A percentile compares a stretch with the other conserved stretches of the same genome.
Evolutionary conservation across 2,113 vertebrate genomes (phyloP).

Genomic region (Columbina picui): DNA sequence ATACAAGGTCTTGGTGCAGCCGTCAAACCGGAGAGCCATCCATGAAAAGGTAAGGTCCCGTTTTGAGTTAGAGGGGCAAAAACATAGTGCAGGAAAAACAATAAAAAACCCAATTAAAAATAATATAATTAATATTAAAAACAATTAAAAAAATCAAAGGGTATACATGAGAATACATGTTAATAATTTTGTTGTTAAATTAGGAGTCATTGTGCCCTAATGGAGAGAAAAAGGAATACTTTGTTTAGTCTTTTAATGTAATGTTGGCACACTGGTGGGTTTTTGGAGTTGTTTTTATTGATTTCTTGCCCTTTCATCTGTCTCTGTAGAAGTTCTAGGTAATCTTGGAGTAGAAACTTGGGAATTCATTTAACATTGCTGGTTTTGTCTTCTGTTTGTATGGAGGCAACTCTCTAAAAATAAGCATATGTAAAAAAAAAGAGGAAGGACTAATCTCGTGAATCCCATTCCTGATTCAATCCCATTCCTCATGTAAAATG

Average conservation of each 20-base stretch:
- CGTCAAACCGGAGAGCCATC: slow-evolving; percentile 92
- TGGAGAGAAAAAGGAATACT: neutral
- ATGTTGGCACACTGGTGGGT: neutral
- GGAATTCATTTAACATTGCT: neutral
- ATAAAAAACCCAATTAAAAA: too few species aligned
- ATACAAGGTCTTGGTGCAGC: slow-evolving; percentile 93
- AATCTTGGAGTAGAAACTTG: neutral
- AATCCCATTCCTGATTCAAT: neutral
- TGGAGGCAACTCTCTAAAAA: neutral
- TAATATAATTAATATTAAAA: too few species aligned
- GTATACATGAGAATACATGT: neutral
- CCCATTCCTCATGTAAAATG: neutral
- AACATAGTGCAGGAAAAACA: neutral
- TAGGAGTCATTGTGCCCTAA: neutral
- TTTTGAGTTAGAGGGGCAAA: neutral
- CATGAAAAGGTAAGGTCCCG: slow-evolving; percentile 86
- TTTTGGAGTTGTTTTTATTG: neutral
- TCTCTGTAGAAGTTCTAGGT: neutral
- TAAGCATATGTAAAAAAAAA: neutral
- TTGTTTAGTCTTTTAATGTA: neutral
- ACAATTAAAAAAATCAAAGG: neutral
- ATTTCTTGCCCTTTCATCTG: neutral
- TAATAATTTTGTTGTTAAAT: neutral
- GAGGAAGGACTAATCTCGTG: neutral
- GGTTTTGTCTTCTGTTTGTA: neutral